Evolutionary conservation across 2,888 invertebrate genomes (phyloP).

Genomic region (Mythimna ferrago): DNA sequence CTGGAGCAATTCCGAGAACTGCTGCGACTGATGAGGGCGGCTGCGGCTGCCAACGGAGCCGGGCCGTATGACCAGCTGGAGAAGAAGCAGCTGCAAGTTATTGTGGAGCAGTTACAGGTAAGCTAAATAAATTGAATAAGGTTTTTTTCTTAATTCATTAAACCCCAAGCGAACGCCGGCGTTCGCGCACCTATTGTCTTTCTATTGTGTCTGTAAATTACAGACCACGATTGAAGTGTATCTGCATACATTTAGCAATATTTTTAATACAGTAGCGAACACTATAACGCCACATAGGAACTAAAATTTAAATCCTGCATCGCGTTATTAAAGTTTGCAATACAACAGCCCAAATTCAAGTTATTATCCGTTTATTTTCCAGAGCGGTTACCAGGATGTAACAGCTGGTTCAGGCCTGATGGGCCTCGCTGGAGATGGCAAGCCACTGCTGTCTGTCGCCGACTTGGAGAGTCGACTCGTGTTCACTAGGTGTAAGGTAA

Average conservation of each 20-base stretch:
- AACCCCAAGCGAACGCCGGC: no score
- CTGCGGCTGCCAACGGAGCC: constrained; percentile 80
- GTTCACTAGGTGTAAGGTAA: constrained; percentile 96
- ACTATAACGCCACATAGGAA: no score
- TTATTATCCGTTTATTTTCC: constrained; percentile 58
- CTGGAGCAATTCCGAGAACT: constrained; percentile 93
- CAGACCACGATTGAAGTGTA: no score
- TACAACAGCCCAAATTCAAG: no score
- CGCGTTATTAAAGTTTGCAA: no score
- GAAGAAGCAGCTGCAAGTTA: constrained; percentile 87
- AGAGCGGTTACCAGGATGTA: constrained; percentile 94
- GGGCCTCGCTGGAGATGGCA: constrained; percentile 96
- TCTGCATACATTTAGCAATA: no score
- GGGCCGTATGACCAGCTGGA: constrained; percentile 87
- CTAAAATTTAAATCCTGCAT: no score
- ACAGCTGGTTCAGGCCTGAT: constrained; percentile 96
- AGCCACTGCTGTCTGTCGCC: constrained; percentile 95
- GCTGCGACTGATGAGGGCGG: constrained; percentile 85
- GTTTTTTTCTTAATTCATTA: background rate
- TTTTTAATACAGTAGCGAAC: no score
- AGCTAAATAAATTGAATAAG: background rate
- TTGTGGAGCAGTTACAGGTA: constrained; percentile 88
- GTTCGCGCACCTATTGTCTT: no score
- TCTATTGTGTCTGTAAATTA: no score
- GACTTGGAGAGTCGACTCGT: constrained; percentile 97